These are phyloP conservation scores for Scomber japonicus DNA, from an alignment of 2,113 vertebrate genomes.

Conservation along the genomic window DNA sequence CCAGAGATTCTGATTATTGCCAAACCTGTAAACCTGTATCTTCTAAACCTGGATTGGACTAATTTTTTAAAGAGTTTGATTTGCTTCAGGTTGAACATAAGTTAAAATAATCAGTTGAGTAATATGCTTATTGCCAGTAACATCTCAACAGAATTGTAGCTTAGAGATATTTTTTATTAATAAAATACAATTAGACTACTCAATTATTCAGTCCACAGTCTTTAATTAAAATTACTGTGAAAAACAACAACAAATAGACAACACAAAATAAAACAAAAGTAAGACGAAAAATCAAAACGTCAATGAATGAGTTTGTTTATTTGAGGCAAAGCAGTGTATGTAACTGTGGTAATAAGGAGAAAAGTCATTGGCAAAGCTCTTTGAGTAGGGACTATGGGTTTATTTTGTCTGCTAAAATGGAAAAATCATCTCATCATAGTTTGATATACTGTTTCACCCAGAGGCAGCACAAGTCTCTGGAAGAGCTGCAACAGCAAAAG, in stretches of 20 bases:
- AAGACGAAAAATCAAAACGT: not conserved
- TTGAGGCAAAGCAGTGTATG: not conserved
- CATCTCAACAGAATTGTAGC: too few relatives aligned
- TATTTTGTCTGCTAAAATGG: not conserved
- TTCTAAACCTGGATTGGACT: too few relatives aligned
- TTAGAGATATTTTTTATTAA: too few relatives aligned
- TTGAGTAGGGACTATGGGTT: not conserved
- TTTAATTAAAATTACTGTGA: too few relatives aligned
- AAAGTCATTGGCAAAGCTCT: not conserved
- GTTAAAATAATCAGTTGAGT: not conserved
- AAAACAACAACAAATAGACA: not conserved
- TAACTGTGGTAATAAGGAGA: not conserved
- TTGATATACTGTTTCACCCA: slow-evolving; percentile 22
- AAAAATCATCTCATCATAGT: slow-evolving; percentile 3
- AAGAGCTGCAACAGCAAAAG: not conserved
- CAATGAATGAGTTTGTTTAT: not conserved
- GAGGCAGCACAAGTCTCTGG: not conserved
- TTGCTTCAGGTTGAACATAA: not conserved
- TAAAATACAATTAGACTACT: too few relatives aligned
- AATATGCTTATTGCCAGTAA: too few relatives aligned
- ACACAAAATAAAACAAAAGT: not conserved
- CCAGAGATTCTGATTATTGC: too few relatives aligned
- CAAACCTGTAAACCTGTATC: too few relatives aligned
- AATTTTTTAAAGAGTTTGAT: not conserved
- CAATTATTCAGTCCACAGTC: too few relatives aligned